Evolutionary conservation across 2,888 invertebrate genomes (phyloP), one percentile per base, ranked within the genome.

Genomic region (Catocala fraxini): DNA sequence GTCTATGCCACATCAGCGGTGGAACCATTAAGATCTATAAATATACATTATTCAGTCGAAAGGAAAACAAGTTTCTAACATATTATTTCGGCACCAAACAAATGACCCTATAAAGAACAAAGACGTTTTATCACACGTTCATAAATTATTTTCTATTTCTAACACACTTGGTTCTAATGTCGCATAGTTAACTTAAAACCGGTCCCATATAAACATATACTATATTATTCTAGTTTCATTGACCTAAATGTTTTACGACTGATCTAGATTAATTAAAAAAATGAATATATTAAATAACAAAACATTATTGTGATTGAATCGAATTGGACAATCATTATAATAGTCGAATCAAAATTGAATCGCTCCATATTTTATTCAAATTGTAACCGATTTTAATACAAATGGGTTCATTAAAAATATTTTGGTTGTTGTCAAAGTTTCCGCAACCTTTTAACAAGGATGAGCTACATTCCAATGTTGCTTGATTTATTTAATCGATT

Each of bases 191-290:
- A 11, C 42, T 25, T 42, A n/a, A n/a, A 52, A 51, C 35, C 11
- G 25, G 25, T 33, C 25, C 1, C 3, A 52, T 12, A 43, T 52
- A 7, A 15, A 7, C n/a, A 35, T 33, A 33, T 41, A 41, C 34
- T 6, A 6, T 7, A 42, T 25, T 42, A 52, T 4, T 12, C 25
- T 7, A 52, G 42, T 52, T 52, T n/a, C 42, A 52, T 25, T 42
- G 42, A 52, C 25, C 42, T 42, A 52, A 7, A 43, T 52, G 25
- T 4, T 4, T 6, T 6, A 41, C 3, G 52, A 43, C n/a, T n/a
- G 33, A 25, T 39, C 52, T 42, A 42, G 42, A 52, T 52, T 11
- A 11, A 42, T 15, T n/a, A 52, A 25, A 11, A 39, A 15, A 25
- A 3, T n/a, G n/a, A 25, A 3, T 25, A 25, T 25, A 25, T 25